A percentile compares a stretch with the other conserved stretches of the same genome.
phyloP scores from a whole-genome alignment of 2,113 vertebrate genomes.

The Alaudala cheleensis region DNA sequence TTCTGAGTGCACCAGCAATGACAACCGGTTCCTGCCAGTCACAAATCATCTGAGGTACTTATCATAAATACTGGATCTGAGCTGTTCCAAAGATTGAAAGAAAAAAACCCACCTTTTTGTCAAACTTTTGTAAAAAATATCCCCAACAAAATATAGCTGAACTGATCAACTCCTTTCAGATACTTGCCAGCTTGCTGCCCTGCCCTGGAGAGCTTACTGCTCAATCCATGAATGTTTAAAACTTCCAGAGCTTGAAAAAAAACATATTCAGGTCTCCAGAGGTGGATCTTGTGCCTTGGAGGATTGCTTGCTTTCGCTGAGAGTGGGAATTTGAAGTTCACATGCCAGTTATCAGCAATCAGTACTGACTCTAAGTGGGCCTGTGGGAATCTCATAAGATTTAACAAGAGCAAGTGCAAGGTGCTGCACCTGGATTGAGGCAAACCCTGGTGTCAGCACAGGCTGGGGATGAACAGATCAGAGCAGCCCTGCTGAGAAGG shows the following conservation, averaged over 20 bases:
- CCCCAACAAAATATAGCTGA: neutral
- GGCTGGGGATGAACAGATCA: neutral
- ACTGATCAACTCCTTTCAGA: neutral
- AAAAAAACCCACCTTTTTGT: neutral
- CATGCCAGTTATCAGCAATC: neutral
- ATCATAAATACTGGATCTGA: neutral
- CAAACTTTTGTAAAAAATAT: neutral
- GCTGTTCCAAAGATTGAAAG: neutral
- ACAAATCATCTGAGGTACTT: neutral
- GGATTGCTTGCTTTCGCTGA: neutral
- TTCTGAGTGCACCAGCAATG: neutral
- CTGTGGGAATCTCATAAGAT: neutral
- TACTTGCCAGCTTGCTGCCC: neutral
- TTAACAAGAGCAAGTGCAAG: neutral
- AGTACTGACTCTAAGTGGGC: neutral
- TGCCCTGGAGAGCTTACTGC: neutral
- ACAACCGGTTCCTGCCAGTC: neutral
- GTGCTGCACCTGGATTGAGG: rapidly evolving
- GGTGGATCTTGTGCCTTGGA: neutral
- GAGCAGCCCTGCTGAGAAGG: neutral
- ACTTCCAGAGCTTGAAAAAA: neutral
- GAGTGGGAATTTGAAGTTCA: neutral
- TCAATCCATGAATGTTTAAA: neutral
- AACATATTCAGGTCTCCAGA: rapidly evolving
- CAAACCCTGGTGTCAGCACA: neutral